These are phyloP conservation scores for Enhydra lutris DNA, from an alignment of 2,113 vertebrate species.

Conservation along the genomic window DNA sequence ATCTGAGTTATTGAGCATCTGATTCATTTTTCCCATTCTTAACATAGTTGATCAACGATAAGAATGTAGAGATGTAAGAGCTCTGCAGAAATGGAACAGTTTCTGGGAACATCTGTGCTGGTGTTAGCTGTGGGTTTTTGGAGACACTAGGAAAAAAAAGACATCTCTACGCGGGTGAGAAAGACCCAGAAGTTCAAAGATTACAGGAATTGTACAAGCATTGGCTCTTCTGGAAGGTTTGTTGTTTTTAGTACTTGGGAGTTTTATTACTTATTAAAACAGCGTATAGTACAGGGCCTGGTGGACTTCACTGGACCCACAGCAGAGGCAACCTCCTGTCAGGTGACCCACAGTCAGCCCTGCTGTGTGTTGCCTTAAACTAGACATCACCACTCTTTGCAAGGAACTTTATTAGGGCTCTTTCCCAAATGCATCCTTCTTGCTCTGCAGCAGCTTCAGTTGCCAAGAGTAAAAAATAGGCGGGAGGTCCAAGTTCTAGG, in stretches of 20 bases:
- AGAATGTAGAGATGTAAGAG: neutral
- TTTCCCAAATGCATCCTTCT: neutral
- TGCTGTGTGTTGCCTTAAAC: neutral
- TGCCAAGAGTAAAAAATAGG: neutral
- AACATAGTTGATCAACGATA: neutral
- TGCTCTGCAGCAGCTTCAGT: neutral
- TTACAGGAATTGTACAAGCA: neutral
- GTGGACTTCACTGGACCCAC: neutral
- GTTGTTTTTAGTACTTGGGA: neutral
- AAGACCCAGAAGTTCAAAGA: neutral
- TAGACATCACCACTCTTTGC: neutral
- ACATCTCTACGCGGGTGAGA: neutral
- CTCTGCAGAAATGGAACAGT: slow-evolving; percentile 12
- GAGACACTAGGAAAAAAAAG: neutral
- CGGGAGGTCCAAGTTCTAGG: neutral
- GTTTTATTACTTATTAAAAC: neutral
- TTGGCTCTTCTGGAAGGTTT: neutral
- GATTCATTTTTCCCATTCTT: neutral
- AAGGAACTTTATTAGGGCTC: neutral
- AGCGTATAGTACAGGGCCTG: neutral
- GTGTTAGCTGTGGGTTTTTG: neutral
- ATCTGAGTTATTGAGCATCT: neutral
- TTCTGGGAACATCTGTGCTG: neutral
- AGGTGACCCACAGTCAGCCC: neutral
- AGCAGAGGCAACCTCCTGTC: neutral